These are phyloP conservation scores for Dasyornis broadbenti DNA, from an alignment of 2,113 vertebrate species.

Conservation along the genomic window DNA sequence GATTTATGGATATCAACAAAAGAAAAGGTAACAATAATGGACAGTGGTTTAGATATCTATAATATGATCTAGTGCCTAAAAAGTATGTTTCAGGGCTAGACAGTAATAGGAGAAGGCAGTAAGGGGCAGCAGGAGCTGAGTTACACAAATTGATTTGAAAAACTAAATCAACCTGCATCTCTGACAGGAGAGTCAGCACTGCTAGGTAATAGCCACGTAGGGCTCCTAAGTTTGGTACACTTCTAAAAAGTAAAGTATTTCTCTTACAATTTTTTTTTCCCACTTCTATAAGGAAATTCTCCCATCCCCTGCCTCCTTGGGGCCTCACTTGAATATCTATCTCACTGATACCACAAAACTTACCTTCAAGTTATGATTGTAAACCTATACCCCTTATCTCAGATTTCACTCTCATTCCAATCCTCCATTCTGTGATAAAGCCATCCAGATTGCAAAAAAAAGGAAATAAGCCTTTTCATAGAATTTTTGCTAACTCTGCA, in stretches of 20 bases:
- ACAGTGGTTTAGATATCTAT: neutral
- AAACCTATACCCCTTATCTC: neutral
- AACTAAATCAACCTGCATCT: neutral
- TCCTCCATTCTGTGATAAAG: neutral
- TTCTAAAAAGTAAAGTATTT: neutral
- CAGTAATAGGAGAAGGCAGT: neutral
- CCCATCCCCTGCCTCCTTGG: neutral
- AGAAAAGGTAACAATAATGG: neutral
- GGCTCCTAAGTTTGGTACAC: neutral
- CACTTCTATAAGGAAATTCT: neutral
- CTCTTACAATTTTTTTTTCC: neutral
- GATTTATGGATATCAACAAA: neutral
- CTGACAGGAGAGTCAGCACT: neutral
- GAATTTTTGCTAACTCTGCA: neutral
- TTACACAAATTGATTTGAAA: neutral
- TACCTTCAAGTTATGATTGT: neutral
- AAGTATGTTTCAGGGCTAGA: neutral
- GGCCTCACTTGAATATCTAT: neutral
- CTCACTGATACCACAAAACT: neutral
- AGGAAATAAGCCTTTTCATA: neutral
- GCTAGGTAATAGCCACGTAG: neutral
- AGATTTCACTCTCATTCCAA: neutral
- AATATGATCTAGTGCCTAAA: neutral
- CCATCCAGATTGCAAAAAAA: neutral
- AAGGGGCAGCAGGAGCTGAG: neutral